Evolutionary conservation across 2,888 invertebrate genomes (phyloP), one percentile per base, ranked within the genome.

Genomic region (Drosophila conformis): DNA sequence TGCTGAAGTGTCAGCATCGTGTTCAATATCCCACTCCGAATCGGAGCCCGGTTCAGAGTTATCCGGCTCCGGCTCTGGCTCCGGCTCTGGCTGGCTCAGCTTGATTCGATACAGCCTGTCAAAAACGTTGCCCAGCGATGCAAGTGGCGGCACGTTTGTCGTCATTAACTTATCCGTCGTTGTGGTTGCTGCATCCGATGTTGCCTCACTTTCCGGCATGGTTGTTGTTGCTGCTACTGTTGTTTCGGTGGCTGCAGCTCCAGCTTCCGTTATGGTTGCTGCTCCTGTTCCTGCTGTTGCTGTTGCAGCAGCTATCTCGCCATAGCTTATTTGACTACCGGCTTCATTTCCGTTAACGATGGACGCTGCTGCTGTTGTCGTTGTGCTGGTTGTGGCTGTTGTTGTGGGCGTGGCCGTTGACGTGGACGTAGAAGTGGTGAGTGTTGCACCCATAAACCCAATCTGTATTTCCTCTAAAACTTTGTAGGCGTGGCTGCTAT

Each of bases 21-120:
- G 46, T 15, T 25, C 46, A 25, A 25, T 46, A 46, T 25, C 46
- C 46, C 57, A 18, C 25, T 29, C 40, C 8, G 8, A 38, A 11
- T 62, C 69, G 4, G 33, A 10, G 7, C 46, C 59, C 35, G 57
- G 29, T 4, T 59, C 58, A 2, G 33, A 48, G 35, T n/a, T 29
- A 25, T 54, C 27, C 60, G 42, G 25, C 42, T 51, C 68, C 3
- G 49, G 31, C 38, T 69, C 59, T 29, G n/a, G 60, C 27, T 27
- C 27, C 4, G 4, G 27, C 49, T 54, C 54, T 15, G 36, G 69
- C 51, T 52, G 71, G 42, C 33, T 91, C 91, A 92, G 76, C 84
- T 92, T 92, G 67, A 91, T 92, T 60, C 92, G 92, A 76, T 91
- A 90, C 57, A 93, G 82, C 48, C 91, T 87, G 75, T 92, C 91